Evolutionary conservation across 1,140 invertebrate genomes (phyloP), one percentile per base, ranked within the genome.

Genomic region (Drosophila rhopaloa): DNA sequence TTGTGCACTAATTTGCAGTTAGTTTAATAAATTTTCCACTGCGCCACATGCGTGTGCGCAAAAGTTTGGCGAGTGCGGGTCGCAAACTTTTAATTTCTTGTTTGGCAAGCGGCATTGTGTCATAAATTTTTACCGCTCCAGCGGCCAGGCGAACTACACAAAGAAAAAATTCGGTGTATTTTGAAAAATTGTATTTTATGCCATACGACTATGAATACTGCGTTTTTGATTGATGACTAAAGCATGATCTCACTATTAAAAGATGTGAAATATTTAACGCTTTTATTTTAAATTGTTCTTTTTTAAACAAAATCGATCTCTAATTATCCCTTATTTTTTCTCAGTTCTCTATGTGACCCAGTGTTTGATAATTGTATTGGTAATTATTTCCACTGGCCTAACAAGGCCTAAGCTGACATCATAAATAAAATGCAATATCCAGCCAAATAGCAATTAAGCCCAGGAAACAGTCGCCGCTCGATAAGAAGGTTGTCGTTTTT

Each of bases 51-150:
- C 78, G 80, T 83, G 76, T 63, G 72, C 73, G 73, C 48, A 86
- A 71, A 85, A 84, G 75, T 79, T 80, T 81, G 75, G 56, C 58
- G 47, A 66, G 80, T 83, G 68, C 70, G 63, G 75, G 80, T 83
- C 76, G 76, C 51, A 84, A 84, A 84, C 55, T 85, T 85, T 85
- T 81, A 85, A 85, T 85, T 85, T 86, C 81, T 86, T 85, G 82
- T 81, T 85, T 85, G 82, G 82, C 77, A 85, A 76, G 74, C 62
- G 65, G 56, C 75, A 67, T 65, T 63, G 56, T 71, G 73, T 78
- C 67, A 85, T 86, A 85, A 85, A 85, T 85, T 84, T 60, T 53
- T 38, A 44, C 40, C 77, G 71, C 81, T 81, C 46, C 62, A 74
- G 59, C 50, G 56, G 44, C 44, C 62, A 63, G 38, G 10, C 38